Percentiles rank a stretch among this genome's conserved stretches.
These are phyloP conservation scores for Conopomorpha cramerella DNA, from an alignment of 1,140 invertebrate species.

Conservation along the genomic window DNA sequence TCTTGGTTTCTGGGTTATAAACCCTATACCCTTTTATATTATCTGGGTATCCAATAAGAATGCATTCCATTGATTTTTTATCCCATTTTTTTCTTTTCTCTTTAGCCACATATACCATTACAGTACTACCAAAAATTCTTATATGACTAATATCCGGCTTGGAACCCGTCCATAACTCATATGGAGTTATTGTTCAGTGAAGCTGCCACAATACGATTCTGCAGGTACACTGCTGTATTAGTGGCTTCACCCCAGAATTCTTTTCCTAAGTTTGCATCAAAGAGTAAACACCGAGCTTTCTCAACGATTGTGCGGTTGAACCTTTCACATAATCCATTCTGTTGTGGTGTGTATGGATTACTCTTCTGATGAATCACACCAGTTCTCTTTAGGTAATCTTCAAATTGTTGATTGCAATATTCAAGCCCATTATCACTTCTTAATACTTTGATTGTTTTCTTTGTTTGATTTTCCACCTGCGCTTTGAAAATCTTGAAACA, in stretches of 20 bases:
- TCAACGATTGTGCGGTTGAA: constrained; percentile 14
- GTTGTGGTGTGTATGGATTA: too few relatives aligned
- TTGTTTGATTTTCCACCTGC: constrained; percentile 3
- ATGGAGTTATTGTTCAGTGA: constrained; percentile 6
- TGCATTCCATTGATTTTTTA: constrained; percentile 1
- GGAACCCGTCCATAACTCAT: constrained; percentile 16
- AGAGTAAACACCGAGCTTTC: constrained; percentile 14
- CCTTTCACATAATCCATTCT: too few relatives aligned
- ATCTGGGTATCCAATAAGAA: constrained; percentile 5
- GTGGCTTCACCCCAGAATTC: constrained; percentile 36
- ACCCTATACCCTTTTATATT: constrained; percentile 4
- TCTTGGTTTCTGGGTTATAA: too few relatives aligned
- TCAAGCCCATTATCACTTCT: constrained; percentile 5
- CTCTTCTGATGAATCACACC: too few relatives aligned
- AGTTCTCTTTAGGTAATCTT: too few relatives aligned
- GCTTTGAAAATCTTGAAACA: neutral
- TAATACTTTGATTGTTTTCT: constrained; percentile 3
- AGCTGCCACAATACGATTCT: constrained; percentile 13
- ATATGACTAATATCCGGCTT: constrained; percentile 24
- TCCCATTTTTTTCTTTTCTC: neutral
- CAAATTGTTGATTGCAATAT: constrained; percentile 8
- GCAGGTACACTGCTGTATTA: constrained; percentile 24
- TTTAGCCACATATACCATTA: constrained; percentile 1
- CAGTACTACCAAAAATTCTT: constrained; percentile 29
- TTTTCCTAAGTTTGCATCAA: constrained; percentile 15